Conservation (phyloP, 2,797 vertebrate species). For the Myotis findleyi region DNA sequence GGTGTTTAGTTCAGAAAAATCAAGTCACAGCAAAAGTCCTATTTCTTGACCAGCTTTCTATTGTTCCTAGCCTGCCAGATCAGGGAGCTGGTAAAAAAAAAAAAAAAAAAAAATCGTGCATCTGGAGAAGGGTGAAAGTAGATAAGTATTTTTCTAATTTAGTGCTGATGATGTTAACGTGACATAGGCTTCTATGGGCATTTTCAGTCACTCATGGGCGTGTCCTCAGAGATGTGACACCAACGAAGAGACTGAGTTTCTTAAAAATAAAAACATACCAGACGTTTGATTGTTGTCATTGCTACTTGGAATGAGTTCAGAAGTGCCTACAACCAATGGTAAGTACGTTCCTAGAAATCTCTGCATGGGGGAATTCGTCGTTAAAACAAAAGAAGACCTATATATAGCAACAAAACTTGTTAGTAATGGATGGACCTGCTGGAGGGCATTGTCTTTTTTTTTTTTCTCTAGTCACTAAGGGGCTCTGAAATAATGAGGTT, state of each 20-base stretch:
- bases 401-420: not conserved
- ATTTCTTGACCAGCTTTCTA: conserved; percentile 60
- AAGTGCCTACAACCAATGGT: not conserved
- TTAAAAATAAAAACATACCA: not conserved
- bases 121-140: not conserved
- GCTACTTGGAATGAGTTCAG: conserved; percentile 31
- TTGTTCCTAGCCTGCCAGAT: not conserved
- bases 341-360: conserved; percentile 39
- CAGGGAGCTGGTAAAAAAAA: conserved; percentile 38
- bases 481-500: not conserved
- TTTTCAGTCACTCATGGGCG: not conserved
- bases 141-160: not conserved
- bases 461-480: too few relatives aligned
- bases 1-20: conserved; percentile 49
- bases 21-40: conserved; percentile 37
- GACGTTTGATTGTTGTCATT: conserved; percentile 8
- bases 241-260: not conserved
- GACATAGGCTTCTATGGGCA: not conserved
- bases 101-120: not conserved
- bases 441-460: too few relatives aligned
- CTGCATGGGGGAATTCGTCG: not conserved
- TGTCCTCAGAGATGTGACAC: not conserved
- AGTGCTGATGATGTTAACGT: not conserved
- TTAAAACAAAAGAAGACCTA: not conserved
- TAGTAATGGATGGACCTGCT: not conserved